Evolutionary conservation across 2,113 vertebrate genomes (phyloP), one percentile per base, ranked within the genome.

Genomic region (Perccottus glenii): DNA sequence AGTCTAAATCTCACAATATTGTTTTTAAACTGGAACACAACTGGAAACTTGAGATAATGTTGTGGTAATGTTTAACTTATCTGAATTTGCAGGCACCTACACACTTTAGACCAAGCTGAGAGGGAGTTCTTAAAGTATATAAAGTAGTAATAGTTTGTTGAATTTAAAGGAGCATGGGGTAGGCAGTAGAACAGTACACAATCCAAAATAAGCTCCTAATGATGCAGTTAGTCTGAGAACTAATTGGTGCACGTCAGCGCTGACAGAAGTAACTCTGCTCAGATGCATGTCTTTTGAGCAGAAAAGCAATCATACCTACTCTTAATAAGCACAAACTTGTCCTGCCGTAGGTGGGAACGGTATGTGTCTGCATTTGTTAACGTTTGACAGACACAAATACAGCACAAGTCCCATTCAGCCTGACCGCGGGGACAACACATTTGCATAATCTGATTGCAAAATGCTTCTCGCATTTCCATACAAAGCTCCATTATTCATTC

Each of bases 151-250:
- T 8, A 40, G 38, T 40, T 40, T 40, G 38, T 40, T 40, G 38
- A 40, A 40, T 40, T 40, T 40, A 6, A 6, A 40, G 38, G 38
- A 40, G 38, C 5, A 40, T 8, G 38, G 38, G 8, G 38, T 40
- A 6, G 38, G 8, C 38, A 40, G 38, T 5, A 40, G 8, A 2
- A 3, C 38, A 11, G 12, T 46, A 11, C 10, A 36, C 46, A 14
- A 72, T 56, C 32, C 32, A 64, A 58, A 73, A 82, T 52, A 77
- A 63, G 51, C 51, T 51, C 60, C 44, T 71, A 71, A 77, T 56
- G 63, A 76, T 52, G n/a, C 53, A 47, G 62, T 55, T 15, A 33
- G 59, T 64, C 60, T 65, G 16, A 64, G 50, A 74, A 58, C 44
- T 64, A 64, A 73, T 33, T 58, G 47, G 35, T 61, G 32, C 52